phyloP scores from a whole-genome alignment of 2,797 vertebrate species.

The Peromyscus attwateri region DNA sequence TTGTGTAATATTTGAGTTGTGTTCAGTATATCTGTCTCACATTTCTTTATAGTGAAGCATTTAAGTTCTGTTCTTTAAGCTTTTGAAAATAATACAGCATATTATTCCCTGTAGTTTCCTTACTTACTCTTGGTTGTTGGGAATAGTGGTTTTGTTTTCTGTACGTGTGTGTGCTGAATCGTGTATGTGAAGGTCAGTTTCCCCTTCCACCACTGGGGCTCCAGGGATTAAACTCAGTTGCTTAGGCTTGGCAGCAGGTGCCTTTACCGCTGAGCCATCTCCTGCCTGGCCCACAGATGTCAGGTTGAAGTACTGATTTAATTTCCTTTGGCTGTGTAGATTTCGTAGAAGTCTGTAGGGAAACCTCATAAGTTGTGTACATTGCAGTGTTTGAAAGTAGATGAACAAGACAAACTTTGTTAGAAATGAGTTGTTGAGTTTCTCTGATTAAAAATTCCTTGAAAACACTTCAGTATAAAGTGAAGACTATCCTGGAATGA shows the following conservation, averaged over 20 bases:
- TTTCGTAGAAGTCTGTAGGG: neutral
- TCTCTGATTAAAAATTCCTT: neutral
- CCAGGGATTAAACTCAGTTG: neutral
- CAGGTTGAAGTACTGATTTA: neutral
- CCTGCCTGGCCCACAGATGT: neutral
- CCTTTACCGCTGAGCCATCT: neutral
- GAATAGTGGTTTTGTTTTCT: neutral
- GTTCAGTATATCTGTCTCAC: neutral
- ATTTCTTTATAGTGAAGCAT: neutral
- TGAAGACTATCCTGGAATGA: neutral
- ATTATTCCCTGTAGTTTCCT: neutral
- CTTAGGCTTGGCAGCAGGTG: neutral
- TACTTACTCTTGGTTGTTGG: neutral
- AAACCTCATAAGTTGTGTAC: neutral
- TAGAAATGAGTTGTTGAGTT: neutral
- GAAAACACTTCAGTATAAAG: neutral
- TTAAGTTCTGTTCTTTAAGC: neutral
- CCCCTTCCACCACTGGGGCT: too few species aligned
- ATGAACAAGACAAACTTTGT: conserved; percentile 33
- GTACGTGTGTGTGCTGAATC: neutral
- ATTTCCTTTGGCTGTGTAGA: conserved; percentile 4
- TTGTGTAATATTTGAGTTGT: neutral
- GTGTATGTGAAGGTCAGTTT: neutral
- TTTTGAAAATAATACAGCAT: neutral
- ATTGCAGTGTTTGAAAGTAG: conserved; percentile 4